phyloP scores from a whole-genome alignment of 2,888 invertebrate species.

The Cryptocephalus primarius region DNA sequence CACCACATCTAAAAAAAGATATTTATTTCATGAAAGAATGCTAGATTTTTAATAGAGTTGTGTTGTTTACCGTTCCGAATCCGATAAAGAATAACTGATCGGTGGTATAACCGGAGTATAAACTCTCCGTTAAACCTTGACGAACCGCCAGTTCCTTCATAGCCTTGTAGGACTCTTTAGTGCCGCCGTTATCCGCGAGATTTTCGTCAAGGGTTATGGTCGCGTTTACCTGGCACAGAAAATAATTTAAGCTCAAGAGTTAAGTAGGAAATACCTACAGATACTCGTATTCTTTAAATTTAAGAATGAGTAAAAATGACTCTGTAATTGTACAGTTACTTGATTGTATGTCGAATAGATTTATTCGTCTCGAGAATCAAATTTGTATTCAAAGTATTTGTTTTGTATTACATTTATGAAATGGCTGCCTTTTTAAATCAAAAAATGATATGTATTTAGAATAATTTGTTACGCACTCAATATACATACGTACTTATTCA shows the following conservation, averaged over 20 bases:
- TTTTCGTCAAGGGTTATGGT: constrained; percentile 39
- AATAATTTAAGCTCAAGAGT: too few relatives aligned
- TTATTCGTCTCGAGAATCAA: too few relatives aligned
- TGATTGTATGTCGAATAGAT: too few relatives aligned
- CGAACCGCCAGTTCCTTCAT: constrained; percentile 17
- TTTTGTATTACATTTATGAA: too few relatives aligned
- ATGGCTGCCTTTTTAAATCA: background rate
- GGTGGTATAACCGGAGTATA: constrained; percentile 12
- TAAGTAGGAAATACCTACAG: too few relatives aligned
- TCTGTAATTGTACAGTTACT: too few relatives aligned
- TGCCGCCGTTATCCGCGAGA: constrained; percentile 36
- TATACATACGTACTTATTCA: too few relatives aligned
- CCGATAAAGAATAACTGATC: constrained; percentile 36
- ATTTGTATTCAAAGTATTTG: too few relatives aligned
- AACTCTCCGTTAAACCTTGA: constrained; percentile 10
- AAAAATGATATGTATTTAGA: background rate
- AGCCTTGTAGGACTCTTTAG: constrained; percentile 29
- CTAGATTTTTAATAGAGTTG: background rate
- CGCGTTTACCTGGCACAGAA: constrained; percentile 37
- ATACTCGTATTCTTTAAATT: too few relatives aligned
- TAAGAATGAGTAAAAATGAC: too few relatives aligned
- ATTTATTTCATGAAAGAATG: background rate
- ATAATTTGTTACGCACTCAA: too few relatives aligned
- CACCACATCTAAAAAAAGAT: constrained; percentile 32
- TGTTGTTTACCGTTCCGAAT: constrained; percentile 31